These are phyloP conservation scores for Pseudotriccus pelzelni DNA, from an alignment of 2,797 vertebrate genomes.

Conservation along the genomic window DNA sequence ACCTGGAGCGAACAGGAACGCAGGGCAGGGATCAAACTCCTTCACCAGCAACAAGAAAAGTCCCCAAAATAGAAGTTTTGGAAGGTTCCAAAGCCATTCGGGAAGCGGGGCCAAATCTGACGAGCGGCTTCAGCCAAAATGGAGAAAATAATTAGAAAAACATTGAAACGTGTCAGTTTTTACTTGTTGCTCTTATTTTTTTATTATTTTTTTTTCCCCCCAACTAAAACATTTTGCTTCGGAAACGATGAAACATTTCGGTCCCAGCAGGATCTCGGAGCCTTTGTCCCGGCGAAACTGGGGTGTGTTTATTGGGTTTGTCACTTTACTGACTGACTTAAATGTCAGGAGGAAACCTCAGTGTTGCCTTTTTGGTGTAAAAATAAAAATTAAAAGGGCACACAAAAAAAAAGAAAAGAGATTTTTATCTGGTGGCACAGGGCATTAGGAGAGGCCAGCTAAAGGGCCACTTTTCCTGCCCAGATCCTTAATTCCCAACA, in stretches of 20 bases:
- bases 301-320: conserved; percentile 34
- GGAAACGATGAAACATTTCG: conserved; percentile 38
- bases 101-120: conserved; percentile 26
- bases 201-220: not conserved
- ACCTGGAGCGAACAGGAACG: not conserved
- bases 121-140: conserved; percentile 11
- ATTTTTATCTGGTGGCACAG: not conserved
- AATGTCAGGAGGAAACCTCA: conserved; percentile 59
- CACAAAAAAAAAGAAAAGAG: not conserved
- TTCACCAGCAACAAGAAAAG: not conserved
- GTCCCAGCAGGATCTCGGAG: conserved; percentile 52
- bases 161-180: conserved; percentile 40
- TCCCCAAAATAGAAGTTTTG: not conserved
- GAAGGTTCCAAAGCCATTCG: not conserved
- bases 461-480: not conserved
- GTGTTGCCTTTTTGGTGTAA: not conserved
- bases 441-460: not conserved
- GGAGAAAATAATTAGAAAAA: conserved; percentile 65
- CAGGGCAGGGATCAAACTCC: not conserved
- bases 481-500: not conserved
- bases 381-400: not conserved
- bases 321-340: not conserved
- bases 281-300: not conserved
- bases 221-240: not conserved
- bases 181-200: not conserved